Base-by-base conservation (phyloP, 1,140 invertebrate genomes). In the Agrypnia vestita region DNA sequence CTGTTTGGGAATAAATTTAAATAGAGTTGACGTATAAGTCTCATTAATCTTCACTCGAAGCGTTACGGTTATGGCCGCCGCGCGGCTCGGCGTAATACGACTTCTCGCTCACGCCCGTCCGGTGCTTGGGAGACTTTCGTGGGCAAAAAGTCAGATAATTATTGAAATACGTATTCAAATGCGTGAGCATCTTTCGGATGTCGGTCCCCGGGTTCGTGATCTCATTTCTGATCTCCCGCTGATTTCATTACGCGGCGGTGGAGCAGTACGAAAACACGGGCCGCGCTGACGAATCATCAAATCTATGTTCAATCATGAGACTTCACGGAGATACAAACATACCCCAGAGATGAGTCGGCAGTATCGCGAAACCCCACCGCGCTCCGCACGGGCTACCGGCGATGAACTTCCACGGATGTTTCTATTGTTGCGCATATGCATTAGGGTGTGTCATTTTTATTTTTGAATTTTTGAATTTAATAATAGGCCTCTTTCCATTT, bases 21-120 rank as follows among this genome's bases (percentile, higher is more conserved):
- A 81, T 78, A 81, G 80, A 81, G 75, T 78, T 74, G 80, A 81
- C 80, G 75, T 74, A 77, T 55, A 80, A 81, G 75, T 72, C 80
- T 78, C 80, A 81, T 81, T 67, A 81, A 81, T 81, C 80, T 77
- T 78, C 25, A 44, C 67, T 62, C 49, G 19, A 10, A 69, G 51
- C 74, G 25, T 69, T 51, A 64, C 80, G 72, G 35, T 35, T 51
- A 61, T 19, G 35, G 73, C 35, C 55, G 46, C 47, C 12, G 47
- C 15, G 47, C n/a, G 71, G 13, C 44, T 49, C 47, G n/a, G n/a
- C 6, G 13, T 43, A 62, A 62, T 64, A 21, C 59, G 21, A 62
- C 44, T 56, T 62, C 59, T 62, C 19, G 74, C 44, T 62, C 44
- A 76, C 62, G 59, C 59, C 25, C 74, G 64, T 62, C 62, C 74